A percentile compares a stretch with the other conserved stretches of the same genome.
phyloP scores from a whole-genome alignment of 1,140 invertebrate species.

The Octopus sinensis region DNA sequence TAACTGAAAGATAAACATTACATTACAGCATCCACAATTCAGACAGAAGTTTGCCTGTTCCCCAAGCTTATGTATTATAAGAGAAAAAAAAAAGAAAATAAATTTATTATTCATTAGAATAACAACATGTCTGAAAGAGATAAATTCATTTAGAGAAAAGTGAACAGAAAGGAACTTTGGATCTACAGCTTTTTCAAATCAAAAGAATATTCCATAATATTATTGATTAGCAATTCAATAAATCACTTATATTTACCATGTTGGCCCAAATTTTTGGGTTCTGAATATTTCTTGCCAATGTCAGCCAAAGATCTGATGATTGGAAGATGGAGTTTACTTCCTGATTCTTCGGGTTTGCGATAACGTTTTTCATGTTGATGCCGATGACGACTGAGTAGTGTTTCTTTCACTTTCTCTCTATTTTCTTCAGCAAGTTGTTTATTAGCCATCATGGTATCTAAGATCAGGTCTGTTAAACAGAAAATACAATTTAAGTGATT shows the following conservation, averaged over 20 bases:
- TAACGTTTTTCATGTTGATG: constrained; percentile 71
- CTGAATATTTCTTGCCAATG: constrained; percentile 92
- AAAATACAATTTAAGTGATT: background rate
- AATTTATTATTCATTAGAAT: too few relatives aligned
- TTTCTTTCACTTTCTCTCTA: constrained; percentile 80
- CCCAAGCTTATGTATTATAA: too few relatives aligned
- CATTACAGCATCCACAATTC: too few relatives aligned
- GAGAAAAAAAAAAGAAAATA: too few relatives aligned
- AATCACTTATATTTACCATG: background rate
- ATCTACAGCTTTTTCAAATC: too few relatives aligned
- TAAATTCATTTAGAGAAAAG: too few relatives aligned
- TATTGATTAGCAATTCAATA: too few relatives aligned
- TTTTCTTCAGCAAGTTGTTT: constrained; percentile 72
- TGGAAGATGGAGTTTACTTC: constrained; percentile 78
- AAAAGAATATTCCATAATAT: too few relatives aligned
- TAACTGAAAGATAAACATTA: too few relatives aligned
- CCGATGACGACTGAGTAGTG: constrained; percentile 83
- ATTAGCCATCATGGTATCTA: constrained; percentile 86
- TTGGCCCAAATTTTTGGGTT: constrained; percentile 52
- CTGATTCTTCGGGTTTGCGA: constrained; percentile 61
- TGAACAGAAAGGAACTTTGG: too few relatives aligned
- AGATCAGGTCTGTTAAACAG: constrained; percentile 70
- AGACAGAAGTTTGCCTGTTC: too few relatives aligned
- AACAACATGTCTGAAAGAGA: too few relatives aligned
- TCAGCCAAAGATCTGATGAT: constrained; percentile 94